These are phyloP conservation scores for Hypomesus transpacificus DNA, from an alignment of 2,113 vertebrate genomes.

Conservation along the genomic window DNA sequence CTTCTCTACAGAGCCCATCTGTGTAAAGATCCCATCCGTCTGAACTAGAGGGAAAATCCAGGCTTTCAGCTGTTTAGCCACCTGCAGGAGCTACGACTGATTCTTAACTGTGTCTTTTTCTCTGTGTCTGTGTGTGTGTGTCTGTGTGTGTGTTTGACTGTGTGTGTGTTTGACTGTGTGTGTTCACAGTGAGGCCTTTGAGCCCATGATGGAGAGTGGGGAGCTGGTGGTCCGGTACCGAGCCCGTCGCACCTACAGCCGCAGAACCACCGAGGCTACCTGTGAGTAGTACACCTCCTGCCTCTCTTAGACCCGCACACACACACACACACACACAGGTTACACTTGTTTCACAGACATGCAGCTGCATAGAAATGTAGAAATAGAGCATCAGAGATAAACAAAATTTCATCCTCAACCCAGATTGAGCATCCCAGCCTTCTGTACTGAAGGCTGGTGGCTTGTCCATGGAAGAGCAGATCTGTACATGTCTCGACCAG, in stretches of 20 bases:
- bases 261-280: conserved; percentile 84
- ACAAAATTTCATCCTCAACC: too few relatives aligned
- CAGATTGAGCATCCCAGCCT: too few relatives aligned
- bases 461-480: too few relatives aligned
- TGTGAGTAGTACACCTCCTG: conserved; percentile 76
- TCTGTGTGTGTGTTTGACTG: conserved; percentile 9
- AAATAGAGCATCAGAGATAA: too few relatives aligned
- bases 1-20: conserved; percentile 14
- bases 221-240: conserved; percentile 88
- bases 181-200: conserved; percentile 79
- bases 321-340: too few relatives aligned
- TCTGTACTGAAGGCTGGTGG: too few relatives aligned
- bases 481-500: conserved; percentile 36
- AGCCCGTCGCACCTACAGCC: conserved; percentile 85
- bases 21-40: neutral
- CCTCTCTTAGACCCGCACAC: neutral
- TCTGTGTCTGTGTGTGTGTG: conserved; percentile 6
- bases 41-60: neutral
- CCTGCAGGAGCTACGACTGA: conserved; percentile 3
- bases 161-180: conserved; percentile 15
- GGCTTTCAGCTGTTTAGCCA: conserved; percentile 22
- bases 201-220: conserved; percentile 85
- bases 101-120: conserved; percentile 8
- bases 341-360: too few relatives aligned
- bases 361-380: too few relatives aligned